Evolutionary conservation across 2,797 vertebrate genomes (phyloP).

Genomic region (Lutjanus argentimaculatus): DNA sequence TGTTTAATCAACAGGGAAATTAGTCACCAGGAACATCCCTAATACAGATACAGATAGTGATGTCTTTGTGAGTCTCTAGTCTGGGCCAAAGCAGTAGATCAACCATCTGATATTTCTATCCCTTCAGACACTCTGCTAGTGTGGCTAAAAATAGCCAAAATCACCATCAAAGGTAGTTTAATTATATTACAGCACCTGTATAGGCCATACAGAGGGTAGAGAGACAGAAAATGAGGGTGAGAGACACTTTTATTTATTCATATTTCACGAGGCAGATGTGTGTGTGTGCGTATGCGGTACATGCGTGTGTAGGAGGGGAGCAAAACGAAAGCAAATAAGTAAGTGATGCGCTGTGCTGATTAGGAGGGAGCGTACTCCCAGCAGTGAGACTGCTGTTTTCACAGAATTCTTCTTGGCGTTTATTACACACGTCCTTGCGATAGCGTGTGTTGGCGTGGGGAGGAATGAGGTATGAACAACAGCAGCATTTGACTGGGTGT

Average conservation of each 20-base stretch:
- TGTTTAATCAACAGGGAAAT: no score
- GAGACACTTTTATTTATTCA: background rate
- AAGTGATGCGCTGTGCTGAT: constrained; percentile 11
- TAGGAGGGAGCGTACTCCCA: background rate
- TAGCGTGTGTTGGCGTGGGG: constrained; percentile 17
- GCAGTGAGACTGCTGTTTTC: constrained; percentile 41
- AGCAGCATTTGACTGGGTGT: constrained; percentile 34
- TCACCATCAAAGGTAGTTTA: background rate
- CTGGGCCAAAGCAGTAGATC: no score
- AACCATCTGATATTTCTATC: background rate
- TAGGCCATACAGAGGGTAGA: no score
- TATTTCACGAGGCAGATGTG: background rate
- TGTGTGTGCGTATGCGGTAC: background rate
- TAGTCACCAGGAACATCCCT: no score
- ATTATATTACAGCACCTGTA: background rate
- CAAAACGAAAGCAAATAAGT: background rate
- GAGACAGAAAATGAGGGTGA: background rate
- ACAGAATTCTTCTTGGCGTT: constrained; percentile 15
- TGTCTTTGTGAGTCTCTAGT: no score
- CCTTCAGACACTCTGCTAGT: background rate
- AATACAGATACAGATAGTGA: no score
- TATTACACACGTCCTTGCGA: constrained; percentile 22
- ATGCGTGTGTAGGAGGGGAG: background rate
- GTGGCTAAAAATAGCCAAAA: background rate
- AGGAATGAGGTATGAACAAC: constrained; percentile 3